Conservation (phyloP, 2,113 vertebrate genomes). For the Chaetorhynchus papuensis region DNA sequence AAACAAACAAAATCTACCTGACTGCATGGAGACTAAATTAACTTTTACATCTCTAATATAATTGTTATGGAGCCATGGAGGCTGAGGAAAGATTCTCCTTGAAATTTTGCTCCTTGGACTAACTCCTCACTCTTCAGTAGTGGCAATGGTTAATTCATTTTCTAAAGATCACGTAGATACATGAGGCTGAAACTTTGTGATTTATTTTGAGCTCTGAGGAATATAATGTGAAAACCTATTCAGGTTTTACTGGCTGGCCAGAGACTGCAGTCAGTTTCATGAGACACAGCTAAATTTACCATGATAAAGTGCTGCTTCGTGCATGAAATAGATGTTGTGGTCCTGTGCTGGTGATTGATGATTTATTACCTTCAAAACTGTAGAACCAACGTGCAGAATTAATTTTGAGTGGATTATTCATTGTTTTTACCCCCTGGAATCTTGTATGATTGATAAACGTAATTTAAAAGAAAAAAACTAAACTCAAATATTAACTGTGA, state of each 20-base stretch:
- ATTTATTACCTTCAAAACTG: background rate
- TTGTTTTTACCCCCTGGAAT: background rate
- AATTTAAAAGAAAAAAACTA: background rate
- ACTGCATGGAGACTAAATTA: background rate
- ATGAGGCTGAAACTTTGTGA: background rate
- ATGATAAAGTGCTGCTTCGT: background rate
- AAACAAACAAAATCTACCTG: background rate
- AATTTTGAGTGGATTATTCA: background rate
- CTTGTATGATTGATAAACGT: background rate
- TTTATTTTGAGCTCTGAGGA: constrained; percentile 42
- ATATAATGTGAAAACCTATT: constrained; percentile 18
- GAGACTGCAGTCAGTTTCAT: constrained; percentile 10
- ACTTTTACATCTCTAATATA: background rate
- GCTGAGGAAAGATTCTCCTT: background rate
- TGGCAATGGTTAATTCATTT: background rate
- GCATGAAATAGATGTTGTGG: background rate
- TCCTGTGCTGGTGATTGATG: background rate
- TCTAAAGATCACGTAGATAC: background rate
- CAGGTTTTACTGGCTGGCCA: background rate
- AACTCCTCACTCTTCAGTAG: background rate
- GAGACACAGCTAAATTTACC: constrained; percentile 23
- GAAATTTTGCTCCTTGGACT: background rate
- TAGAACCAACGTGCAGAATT: background rate
- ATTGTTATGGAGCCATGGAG: background rate
- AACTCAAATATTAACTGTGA: background rate